These are phyloP conservation scores for Anthophora plumipes DNA, from an alignment of 2,888 invertebrate species.

Conservation along the genomic window DNA sequence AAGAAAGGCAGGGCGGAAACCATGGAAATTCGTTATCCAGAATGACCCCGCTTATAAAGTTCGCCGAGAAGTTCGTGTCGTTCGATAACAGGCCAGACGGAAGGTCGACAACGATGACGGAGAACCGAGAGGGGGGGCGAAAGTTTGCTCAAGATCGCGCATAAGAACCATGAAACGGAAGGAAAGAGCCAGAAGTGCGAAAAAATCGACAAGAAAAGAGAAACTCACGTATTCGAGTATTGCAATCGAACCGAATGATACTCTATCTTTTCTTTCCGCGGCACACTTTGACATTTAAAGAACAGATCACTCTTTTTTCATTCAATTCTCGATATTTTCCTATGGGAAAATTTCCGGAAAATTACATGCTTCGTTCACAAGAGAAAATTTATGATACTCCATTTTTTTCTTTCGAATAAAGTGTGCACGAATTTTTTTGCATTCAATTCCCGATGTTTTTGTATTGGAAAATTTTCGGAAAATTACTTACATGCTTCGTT, in stretches of 20 bases:
- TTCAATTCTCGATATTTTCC: too few species aligned
- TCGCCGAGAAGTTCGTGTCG: conserved; percentile 62
- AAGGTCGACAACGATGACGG: conserved; percentile 56
- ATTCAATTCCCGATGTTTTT: too few species aligned
- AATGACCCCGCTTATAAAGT: conserved; percentile 68
- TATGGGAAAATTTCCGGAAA: too few species aligned
- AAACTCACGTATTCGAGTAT: background rate
- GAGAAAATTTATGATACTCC: too few species aligned
- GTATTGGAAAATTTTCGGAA: too few species aligned
- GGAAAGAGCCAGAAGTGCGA: conserved; percentile 38
- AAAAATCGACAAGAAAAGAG: conserved; percentile 16
- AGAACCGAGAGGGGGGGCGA: conserved; percentile 8
- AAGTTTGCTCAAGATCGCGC: conserved; percentile 58
- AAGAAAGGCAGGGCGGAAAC: conserved; percentile 37
- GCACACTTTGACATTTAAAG: background rate
- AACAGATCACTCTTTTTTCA: too few species aligned
- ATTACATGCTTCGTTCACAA: too few species aligned
- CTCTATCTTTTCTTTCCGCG: too few species aligned
- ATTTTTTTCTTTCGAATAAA: too few species aligned
- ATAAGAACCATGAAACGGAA: conserved; percentile 25
- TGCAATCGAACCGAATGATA: conserved; percentile 1
- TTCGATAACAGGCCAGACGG: conserved; percentile 69
- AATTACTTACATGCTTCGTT: too few species aligned
- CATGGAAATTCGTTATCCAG: conserved; percentile 66
- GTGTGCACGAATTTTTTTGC: too few species aligned